Conservation (phyloP, 2,888 invertebrate species). For the Apamea sordens region DNA sequence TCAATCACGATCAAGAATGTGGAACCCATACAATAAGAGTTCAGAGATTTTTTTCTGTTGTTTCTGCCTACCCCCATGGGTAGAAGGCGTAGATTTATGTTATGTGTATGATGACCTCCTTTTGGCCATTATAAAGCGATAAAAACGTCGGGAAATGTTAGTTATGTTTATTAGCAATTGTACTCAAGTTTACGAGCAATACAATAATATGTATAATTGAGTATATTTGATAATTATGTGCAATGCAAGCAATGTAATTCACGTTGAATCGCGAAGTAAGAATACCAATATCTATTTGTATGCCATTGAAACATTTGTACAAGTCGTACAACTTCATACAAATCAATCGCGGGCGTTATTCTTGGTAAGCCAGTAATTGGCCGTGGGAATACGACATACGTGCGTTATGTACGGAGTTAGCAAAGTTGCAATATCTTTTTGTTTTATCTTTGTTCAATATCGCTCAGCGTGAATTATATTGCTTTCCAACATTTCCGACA, state of each 20-base stretch:
- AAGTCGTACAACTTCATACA: constrained; percentile 17
- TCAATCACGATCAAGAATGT: not conserved
- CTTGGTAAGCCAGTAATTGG: constrained; percentile 5
- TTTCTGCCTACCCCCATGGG: too few species aligned
- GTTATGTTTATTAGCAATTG: constrained; percentile 23
- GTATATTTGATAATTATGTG: constrained; percentile 15
- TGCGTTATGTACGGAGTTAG: not conserved
- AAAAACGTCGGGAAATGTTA: constrained; percentile 38
- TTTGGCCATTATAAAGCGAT: constrained; percentile 12
- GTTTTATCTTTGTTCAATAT: not conserved
- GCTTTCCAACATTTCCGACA: not conserved
- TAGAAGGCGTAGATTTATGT: not conserved
- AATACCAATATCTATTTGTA: not conserved
- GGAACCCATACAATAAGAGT: too few species aligned
- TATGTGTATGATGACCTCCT: not conserved
- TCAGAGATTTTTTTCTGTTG: not conserved
- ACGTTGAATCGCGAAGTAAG: not conserved
- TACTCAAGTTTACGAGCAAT: constrained; percentile 18
- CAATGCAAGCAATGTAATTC: constrained; percentile 28
- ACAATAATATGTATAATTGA: constrained; percentile 12
- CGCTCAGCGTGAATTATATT: constrained; percentile 32
- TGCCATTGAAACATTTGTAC: not conserved
- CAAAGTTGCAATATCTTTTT: not conserved
- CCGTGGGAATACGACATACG: constrained; percentile 3
- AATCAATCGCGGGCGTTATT: constrained; percentile 4